Percentiles rank a stretch among this genome's conserved stretches.
Conservation (phyloP, 2,113 vertebrate species). For the Crotalus helleri region DNA sequence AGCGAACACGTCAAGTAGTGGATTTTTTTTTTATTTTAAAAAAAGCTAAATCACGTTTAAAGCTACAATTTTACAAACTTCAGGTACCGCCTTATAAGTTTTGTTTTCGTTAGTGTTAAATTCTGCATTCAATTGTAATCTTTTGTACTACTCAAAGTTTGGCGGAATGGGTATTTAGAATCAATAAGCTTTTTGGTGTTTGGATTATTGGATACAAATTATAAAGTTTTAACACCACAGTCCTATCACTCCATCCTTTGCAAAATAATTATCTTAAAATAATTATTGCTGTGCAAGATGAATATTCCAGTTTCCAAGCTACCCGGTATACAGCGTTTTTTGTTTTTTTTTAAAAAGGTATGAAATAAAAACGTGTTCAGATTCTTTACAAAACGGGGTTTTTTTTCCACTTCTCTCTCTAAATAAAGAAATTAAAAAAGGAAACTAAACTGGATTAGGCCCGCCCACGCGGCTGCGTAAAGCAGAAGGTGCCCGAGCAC, state of each 20-base stretch:
- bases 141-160: neutral
- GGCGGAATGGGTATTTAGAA: neutral
- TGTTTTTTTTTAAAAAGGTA: neutral
- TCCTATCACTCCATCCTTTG: neutral
- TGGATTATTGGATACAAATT: neutral
- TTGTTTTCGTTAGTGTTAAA: neutral
- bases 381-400: neutral
- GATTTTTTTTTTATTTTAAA: neutral
- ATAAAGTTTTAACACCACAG: neutral
- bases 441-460: neutral
- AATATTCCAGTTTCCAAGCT: neutral
- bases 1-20: neutral
- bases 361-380: too few species aligned
- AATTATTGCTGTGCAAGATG: neutral
- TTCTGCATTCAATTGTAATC: neutral
- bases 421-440: neutral
- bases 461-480: neutral
- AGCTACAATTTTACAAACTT: neutral
- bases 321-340: neutral
- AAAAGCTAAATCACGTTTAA: neutral
- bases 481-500: slow-evolving; percentile 18
- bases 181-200: neutral
- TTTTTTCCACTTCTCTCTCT: slow-evolving; percentile 11
- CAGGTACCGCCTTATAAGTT: neutral
- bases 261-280: neutral